A percentile compares a stretch with the other conserved stretches of the same genome.
These are phyloP conservation scores for Hyla sarda DNA, from an alignment of 2,113 vertebrate species.

Conservation along the genomic window DNA sequence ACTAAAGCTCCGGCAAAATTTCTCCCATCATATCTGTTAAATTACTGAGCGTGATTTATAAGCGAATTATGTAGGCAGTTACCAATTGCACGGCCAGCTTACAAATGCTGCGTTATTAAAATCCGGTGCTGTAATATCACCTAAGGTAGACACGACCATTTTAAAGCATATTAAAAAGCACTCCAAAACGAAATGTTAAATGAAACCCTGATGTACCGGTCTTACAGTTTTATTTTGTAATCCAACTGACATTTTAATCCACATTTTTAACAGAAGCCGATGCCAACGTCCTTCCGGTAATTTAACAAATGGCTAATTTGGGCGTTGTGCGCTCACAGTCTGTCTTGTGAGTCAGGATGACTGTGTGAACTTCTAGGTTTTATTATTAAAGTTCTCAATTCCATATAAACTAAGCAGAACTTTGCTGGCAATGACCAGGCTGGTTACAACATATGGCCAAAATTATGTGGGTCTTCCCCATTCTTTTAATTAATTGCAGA, in stretches of 20 bases:
- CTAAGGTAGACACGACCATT: constrained; percentile 32
- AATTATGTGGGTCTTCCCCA: no score
- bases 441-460: no score
- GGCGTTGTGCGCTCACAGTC: neutral
- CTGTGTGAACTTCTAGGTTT: neutral
- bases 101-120: constrained; percentile 48
- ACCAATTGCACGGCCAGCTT: constrained; percentile 22
- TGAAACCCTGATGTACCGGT: neutral
- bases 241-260: neutral
- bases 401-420: no score
- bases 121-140: constrained; percentile 23
- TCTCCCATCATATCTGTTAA: constrained; percentile 53
- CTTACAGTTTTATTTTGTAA: neutral
- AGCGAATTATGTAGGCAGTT: constrained; percentile 45
- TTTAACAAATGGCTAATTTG: constrained; percentile 21
- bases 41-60: constrained; percentile 54
- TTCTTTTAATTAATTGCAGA: no score
- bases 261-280: neutral
- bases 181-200: constrained; percentile 46
- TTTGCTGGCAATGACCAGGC: no score
- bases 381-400: neutral
- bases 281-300: neutral
- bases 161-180: constrained; percentile 31
- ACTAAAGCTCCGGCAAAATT: neutral
- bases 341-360: neutral